Conservation (phyloP, 2,113 vertebrate species). For the Clarias macrocephalus region DNA sequence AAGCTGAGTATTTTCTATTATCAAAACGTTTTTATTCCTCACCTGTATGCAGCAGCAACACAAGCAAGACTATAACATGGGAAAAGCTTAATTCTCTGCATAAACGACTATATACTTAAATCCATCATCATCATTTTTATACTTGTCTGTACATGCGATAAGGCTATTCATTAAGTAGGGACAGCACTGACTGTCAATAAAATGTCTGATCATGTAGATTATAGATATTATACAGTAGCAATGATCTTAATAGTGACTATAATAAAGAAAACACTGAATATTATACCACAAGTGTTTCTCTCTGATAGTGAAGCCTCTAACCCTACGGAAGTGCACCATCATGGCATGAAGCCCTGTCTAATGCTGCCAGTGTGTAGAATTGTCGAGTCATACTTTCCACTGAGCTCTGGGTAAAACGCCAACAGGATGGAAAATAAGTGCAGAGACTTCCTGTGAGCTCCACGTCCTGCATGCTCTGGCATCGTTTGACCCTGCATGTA, state of each 20-base stretch:
- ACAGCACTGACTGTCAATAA: not conserved
- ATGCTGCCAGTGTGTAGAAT: not conserved
- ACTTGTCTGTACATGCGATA: not conserved
- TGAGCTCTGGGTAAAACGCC: slow-evolving; percentile 59
- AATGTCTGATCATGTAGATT: not conserved
- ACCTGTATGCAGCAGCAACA: slow-evolving; percentile 4
- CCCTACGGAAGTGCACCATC: slow-evolving; percentile 54
- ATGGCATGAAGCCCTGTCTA: slow-evolving; percentile 59
- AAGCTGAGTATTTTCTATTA: not conserved
- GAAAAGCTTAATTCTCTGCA: not conserved
- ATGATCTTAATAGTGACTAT: not conserved
- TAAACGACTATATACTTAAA: not conserved
- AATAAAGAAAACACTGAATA: not conserved
- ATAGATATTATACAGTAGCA: not conserved
- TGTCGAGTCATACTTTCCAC: slow-evolving; percentile 52
- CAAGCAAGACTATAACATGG: slow-evolving; percentile 6
- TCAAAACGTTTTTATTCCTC: not conserved
- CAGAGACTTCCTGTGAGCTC: slow-evolving; percentile 65
- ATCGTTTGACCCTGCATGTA: slow-evolving; percentile 30
- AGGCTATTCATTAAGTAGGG: not conserved
- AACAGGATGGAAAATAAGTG: slow-evolving; percentile 71
- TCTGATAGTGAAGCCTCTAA: slow-evolving; percentile 34
- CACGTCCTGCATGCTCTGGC: slow-evolving; percentile 44
- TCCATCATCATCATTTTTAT: not conserved
- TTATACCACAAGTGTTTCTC: slow-evolving; percentile 9